These are phyloP conservation scores for Todiramphus saurophagus DNA, from an alignment of 2,113 vertebrate species.

Conservation along the genomic window DNA sequence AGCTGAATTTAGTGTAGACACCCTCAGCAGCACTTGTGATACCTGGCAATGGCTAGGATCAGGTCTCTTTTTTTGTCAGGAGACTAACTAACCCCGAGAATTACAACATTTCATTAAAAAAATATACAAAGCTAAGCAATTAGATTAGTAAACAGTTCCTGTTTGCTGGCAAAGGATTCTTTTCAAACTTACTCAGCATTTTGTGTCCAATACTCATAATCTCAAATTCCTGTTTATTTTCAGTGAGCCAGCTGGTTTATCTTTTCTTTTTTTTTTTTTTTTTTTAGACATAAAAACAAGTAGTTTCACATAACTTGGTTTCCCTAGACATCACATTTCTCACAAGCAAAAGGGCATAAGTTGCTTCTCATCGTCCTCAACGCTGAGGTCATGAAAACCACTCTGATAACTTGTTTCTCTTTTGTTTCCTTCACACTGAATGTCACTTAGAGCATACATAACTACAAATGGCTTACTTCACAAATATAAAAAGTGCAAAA, in stretches of 20 bases:
- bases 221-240: constrained; percentile 64
- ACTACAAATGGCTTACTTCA: background rate
- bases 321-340: background rate
- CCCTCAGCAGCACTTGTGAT: background rate
- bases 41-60: background rate
- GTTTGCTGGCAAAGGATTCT: background rate
- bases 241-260: constrained; percentile 34
- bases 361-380: background rate
- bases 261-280: background rate
- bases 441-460: background rate
- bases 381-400: background rate
- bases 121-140: background rate
- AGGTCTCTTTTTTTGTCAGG: background rate
- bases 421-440: background rate
- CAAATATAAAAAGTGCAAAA: background rate
- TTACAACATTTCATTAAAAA: background rate
- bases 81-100: background rate
- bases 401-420: background rate
- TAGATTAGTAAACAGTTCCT: constrained; percentile 21
- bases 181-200: constrained; percentile 51
- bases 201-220: constrained; percentile 39
- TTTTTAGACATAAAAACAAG: background rate
- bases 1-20: background rate
- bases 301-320: background rate
- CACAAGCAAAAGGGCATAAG: background rate